Base-by-base conservation (phyloP, 2,888 invertebrate species). In the Zaprionus lineosus region DNA sequence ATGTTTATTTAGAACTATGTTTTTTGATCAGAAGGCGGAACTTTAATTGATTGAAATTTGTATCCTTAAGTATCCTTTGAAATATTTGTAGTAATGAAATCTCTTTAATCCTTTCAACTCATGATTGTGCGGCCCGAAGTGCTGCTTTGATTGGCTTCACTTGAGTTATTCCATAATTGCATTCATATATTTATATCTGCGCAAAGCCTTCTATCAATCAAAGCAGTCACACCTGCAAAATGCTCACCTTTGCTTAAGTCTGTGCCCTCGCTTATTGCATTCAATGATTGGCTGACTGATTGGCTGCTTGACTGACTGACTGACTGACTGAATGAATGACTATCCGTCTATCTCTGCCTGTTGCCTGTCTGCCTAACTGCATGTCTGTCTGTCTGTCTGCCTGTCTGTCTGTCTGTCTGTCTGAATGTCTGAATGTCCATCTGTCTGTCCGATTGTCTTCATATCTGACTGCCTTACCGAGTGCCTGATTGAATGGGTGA, bases 271-370 rank as follows among this genome's bases (percentile, higher is more conserved):
- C 24, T 8, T 24, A 24, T 24, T 24, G 24, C 24, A 24, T 24
- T 37, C 12, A 21, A 16, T 39, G 59, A 41, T 58, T 44, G 36
- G 21, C 33, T 12, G 36, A 48, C 37, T 31, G 41, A 39, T n/a
- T 46, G 44, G 39, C 16, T 60, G 50, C 12, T 12, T 40, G 41
- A 41, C 26, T 41, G 41, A 50, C 16, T 65, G 44, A 60, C 5
- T 53, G 39, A 51, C 3, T 21, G 58, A 65, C 12, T 33, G 33
- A 26, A 24, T 36, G 60, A 53, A 33, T 41, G 71, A 62, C 59
- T n/a, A n/a, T n/a, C n/a, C n/a, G n/a, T n/a, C n/a, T n/a, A n/a
- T n/a, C n/a, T n/a, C n/a, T n/a, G n/a, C n/a, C n/a, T n/a, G n/a
- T 24, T n/a, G 2, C 24, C 6, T 24, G n/a, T 24, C n/a, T 6